These are phyloP conservation scores for Sardinella longiceps DNA, from an alignment of 2,797 vertebrate genomes.

Conservation along the genomic window DNA sequence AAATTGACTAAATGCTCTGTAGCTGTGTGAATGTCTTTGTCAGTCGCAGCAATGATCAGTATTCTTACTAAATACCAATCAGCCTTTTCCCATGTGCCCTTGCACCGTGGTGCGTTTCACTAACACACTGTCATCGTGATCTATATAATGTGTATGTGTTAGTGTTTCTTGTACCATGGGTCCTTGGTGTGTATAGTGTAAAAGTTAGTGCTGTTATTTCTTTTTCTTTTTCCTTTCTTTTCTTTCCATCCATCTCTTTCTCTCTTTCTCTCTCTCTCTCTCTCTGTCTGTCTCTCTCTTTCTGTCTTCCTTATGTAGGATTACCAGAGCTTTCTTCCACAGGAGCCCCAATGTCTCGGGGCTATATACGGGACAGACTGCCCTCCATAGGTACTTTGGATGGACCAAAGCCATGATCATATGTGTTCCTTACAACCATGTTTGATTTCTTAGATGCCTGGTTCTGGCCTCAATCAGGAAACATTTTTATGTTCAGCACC, in stretches of 20 bases:
- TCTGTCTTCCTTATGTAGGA: not conserved
- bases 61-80: conserved; percentile 4
- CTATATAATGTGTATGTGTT: conserved; percentile 22
- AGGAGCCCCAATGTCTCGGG: conserved; percentile 65
- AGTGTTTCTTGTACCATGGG: not conserved
- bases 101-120: not conserved
- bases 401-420: not conserved
- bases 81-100: not conserved
- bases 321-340: conserved; percentile 46
- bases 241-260: conserved; percentile 8
- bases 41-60: not conserved
- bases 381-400: conserved; percentile 69
- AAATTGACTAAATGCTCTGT: not conserved
- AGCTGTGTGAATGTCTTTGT: not conserved
- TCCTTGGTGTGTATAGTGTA: not conserved
- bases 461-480: not conserved
- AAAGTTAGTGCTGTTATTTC: not conserved
- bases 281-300: conserved; percentile 43
- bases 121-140: conserved; percentile 28
- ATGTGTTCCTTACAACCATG: not conserved
- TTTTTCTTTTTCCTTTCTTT: not conserved
- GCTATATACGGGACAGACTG: conserved; percentile 71
- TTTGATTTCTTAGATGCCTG: not conserved
- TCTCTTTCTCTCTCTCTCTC: conserved; percentile 26
- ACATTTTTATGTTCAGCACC: not conserved